Base-by-base conservation (phyloP, 2,113 vertebrate species). In the Xerus inauris region DNA sequence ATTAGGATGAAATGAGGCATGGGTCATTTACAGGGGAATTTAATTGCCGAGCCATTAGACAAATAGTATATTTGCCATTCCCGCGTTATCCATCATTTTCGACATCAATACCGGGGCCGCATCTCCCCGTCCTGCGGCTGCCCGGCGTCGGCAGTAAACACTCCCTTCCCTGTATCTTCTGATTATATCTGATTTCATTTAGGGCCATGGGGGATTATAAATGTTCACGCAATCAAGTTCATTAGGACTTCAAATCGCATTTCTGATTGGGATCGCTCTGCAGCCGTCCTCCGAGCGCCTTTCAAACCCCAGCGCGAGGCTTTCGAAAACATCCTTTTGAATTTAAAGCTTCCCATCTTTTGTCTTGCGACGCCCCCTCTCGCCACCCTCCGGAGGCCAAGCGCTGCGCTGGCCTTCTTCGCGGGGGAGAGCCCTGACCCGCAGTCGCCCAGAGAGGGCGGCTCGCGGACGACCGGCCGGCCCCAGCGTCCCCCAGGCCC, bases 11-110 rank as follows among this genome's bases (percentile, higher is more conserved):
- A 99, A 99, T 99, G 99, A 99, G 99, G 99, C 99, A 99, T 99
- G 99, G 99, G 99, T 99, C 99, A 99, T 99, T 99, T 99, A 99
- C 99, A 99, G 99, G 99, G 99, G 99, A 98, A 99, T 99, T 99
- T 99, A 99, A 99, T 99, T 99, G 99, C 99, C 99, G 99, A 99
- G 99, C 99, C 99, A 99, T 99, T 99, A 99, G 99, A 99, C 99
- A 99, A 99, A 99, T 99, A 99, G 99, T 99, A 99, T 99, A 99
- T 99, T 99, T 99, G 99, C 98, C 99, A 99, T 99, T 98, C 99
- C 99, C 99, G 99, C 99, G 98, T 99, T 99, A 99, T 99, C 99
- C 99, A 99, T 99, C 99, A 99, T 99, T 99, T 98, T 88, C 98
- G 99, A 99, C 99, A 99, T 99, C 99, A 99, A 99, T 99, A 99